Percentiles rank a stretch among this genome's conserved stretches.
These are phyloP conservation scores for Scomber scombrus DNA, from an alignment of 2,113 vertebrate species.

Conservation along the genomic window DNA sequence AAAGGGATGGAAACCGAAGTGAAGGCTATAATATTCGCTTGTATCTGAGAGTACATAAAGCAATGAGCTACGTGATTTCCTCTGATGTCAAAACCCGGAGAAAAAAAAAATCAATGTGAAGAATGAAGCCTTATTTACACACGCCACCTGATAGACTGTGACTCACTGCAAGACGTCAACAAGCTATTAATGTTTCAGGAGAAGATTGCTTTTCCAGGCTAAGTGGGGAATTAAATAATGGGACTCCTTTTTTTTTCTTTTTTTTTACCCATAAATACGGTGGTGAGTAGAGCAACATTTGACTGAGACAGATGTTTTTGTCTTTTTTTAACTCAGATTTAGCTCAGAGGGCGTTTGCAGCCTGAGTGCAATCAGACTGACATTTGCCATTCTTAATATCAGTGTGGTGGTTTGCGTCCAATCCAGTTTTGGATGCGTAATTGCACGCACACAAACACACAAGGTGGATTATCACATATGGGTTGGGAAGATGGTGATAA, in stretches of 20 bases:
- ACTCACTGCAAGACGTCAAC: constrained; percentile 68
- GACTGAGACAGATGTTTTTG: constrained; percentile 56
- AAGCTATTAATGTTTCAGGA: constrained; percentile 69
- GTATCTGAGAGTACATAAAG: constrained; percentile 42
- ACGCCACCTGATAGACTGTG: constrained; percentile 67
- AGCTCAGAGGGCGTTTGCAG: constrained; percentile 7
- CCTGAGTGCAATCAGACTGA: constrained; percentile 35
- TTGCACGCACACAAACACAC: neutral
- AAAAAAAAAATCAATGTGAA: constrained; percentile 76
- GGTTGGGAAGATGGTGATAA: neutral
- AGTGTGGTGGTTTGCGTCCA: neutral
- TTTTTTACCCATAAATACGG: constrained; percentile 50
- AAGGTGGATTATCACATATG: constrained; percentile 13
- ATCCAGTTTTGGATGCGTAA: constrained; percentile 7
- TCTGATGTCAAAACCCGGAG: constrained; percentile 72
- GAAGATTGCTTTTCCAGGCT: constrained; percentile 60
- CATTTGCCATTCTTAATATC: constrained; percentile 45
- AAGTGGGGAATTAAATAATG: constrained; percentile 67
- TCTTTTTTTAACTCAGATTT: constrained; percentile 25
- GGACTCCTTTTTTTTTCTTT: constrained; percentile 17
- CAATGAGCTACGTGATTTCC: constrained; percentile 68
- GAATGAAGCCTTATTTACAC: constrained; percentile 75
- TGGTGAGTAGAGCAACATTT: constrained; percentile 27
- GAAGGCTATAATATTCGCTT: constrained; percentile 39
- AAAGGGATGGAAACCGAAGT: constrained; percentile 42